Conservation (phyloP, 1,140 invertebrate species). For the Sinonovacula constricta region DNA sequence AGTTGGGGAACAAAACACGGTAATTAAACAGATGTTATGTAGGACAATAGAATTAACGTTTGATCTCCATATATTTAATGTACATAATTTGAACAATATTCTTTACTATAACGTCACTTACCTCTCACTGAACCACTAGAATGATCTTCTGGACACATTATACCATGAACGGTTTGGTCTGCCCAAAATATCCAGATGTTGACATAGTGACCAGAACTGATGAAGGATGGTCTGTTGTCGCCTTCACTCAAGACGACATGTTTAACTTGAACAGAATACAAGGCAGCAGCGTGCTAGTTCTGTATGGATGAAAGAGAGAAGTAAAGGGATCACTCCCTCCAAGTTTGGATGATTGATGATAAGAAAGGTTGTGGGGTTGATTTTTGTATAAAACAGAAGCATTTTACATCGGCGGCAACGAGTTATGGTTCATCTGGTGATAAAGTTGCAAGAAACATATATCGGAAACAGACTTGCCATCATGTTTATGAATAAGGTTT, state of each 20-base stretch:
- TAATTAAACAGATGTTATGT: neutral
- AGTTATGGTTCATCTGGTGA: constrained; percentile 8
- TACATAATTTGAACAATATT: neutral
- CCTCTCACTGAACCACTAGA: constrained; percentile 17
- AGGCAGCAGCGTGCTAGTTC: neutral
- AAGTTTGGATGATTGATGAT: constrained; percentile 25
- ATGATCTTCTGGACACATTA: neutral
- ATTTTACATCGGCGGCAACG: constrained; percentile 9
- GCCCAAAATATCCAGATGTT: neutral
- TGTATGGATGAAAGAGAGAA: neutral
- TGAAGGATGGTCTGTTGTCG: neutral
- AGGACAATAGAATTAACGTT: neutral
- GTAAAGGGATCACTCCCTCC: neutral
- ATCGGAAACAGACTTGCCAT: constrained; percentile 8
- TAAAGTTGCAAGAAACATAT: constrained; percentile 12
- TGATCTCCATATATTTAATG: neutral
- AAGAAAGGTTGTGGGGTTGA: neutral
- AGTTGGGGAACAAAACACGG: neutral
- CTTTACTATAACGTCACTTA: neutral
- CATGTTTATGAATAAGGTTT: constrained; percentile 52
- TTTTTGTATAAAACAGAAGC: neutral
- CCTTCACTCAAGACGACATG: neutral
- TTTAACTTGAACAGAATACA: neutral
- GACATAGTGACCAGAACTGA: neutral
- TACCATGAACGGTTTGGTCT: neutral